Evolutionary conservation across 1,140 invertebrate genomes (phyloP), one percentile per base, ranked within the genome.

Genomic region (Meloidogyne floridensis): DNA sequence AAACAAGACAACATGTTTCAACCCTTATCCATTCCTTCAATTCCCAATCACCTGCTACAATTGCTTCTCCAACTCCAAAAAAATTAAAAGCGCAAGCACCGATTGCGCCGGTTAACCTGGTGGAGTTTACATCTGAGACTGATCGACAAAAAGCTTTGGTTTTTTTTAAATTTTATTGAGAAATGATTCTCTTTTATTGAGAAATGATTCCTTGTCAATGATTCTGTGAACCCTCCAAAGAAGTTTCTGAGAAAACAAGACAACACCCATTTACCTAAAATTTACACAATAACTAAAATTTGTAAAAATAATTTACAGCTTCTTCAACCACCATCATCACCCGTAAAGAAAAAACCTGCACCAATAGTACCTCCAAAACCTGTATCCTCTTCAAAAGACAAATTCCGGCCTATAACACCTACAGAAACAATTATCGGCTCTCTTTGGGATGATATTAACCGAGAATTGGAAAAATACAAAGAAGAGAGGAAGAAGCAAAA

Each of bases 101-200:
- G 72, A 47, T 59, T 65, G 42, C 69, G 6, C 78, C 70, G 32
- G 32, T 32, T 32, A 32, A 32, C 32, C 32, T 32, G 32, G 32
- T 32, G 32, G 32, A 32, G 32, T 32, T 32, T 70, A 80, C 81
- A 10, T 86, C 86, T 72, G 85, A 89, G 82, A 89, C 85, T 53
- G 87, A 89, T 77, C 87, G 90, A 70, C 88, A 89, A 72, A 82
- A 81, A 70, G 87, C 87, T 3, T 80, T 89, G 73, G 84, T 87
- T 32, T 73, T 82, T 51, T 82, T 51, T 4, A 43, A 32, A 54
- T 13, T 75, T 32, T 76, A 32, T 32, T 32, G 32, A 32, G 32
- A 32, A n/a, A n/a, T n/a, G n/a, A n/a, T n/a, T n/a, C n/a, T n/a
- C n/a, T n/a, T n/a, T n/a, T n/a, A n/a, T n/a, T n/a, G n/a, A n/a